These are phyloP conservation scores for Nyleta sp. DNA, from an alignment of 2,888 invertebrate species.

Conservation along the genomic window DNA sequence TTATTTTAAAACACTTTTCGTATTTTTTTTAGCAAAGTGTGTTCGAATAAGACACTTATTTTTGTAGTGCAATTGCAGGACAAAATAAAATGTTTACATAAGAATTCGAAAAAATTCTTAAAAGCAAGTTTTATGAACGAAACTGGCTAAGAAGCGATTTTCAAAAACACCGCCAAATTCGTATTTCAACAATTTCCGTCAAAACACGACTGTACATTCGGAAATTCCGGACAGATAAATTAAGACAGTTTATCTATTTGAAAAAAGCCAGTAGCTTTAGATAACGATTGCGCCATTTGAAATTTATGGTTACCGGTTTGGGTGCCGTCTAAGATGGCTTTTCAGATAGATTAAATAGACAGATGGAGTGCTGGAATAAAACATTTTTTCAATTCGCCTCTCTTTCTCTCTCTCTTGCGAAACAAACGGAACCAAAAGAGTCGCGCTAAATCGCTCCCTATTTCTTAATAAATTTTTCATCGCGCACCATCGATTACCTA, in stretches of 20 bases:
- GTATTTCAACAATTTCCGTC: conserved; percentile 12
- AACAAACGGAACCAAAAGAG: conserved; percentile 9
- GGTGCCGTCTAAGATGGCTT: conserved; percentile 34
- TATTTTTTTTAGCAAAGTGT: too few relatives aligned
- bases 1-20: too few relatives aligned
- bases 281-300: conserved; percentile 29
- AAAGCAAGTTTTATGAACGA: too few relatives aligned
- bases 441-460: conserved; percentile 1
- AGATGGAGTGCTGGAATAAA: conserved; percentile 18
- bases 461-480: conserved; percentile 24
- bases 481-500: conserved; percentile 23
- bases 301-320: conserved; percentile 33
- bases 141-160: neutral
- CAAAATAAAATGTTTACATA: too few relatives aligned
- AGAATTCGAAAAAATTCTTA: too few relatives aligned
- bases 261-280: conserved; percentile 38
- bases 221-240: conserved; percentile 33
- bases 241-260: conserved; percentile 41
- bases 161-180: neutral
- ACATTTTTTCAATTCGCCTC: conserved; percentile 37
- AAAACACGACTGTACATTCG: conserved; percentile 14
- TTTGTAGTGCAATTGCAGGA: too few relatives aligned
- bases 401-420: neutral
- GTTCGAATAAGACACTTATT: too few relatives aligned
- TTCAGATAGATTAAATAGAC: conserved; percentile 39